A percentile compares a stretch with the other conserved stretches of the same genome.
phyloP scores from a whole-genome alignment of 2,888 invertebrate species.

The Lamellibrachia satsuma region DNA sequence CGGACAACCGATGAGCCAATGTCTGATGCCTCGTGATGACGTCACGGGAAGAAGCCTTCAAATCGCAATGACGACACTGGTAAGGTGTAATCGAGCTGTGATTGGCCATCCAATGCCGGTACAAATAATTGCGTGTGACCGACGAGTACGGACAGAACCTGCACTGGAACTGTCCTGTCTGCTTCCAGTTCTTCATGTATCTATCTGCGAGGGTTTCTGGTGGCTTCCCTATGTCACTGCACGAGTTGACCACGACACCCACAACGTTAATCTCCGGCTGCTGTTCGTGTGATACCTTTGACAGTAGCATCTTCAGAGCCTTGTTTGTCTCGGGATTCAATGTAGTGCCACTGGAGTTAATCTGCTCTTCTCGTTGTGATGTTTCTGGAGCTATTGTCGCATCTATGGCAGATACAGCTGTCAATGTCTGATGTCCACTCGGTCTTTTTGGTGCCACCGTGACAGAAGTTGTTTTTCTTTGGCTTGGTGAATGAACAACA shows the following conservation, averaged over 20 bases:
- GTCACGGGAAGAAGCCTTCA: not conserved
- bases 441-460: not conserved
- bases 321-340: not conserved
- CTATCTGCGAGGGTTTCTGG: not conserved
- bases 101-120: not conserved
- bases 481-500: not conserved
- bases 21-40: constrained; percentile 5
- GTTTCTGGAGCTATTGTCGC: not conserved
- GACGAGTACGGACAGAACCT: constrained; percentile 6
- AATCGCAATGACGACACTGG: not conserved
- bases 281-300: not conserved
- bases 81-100: not conserved
- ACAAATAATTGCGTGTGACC: not conserved
- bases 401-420: not conserved
- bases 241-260: not conserved
- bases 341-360: not conserved
- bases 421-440: not conserved
- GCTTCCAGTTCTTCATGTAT: not conserved
- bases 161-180: not conserved
- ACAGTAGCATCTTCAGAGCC: not conserved
- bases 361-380: not conserved
- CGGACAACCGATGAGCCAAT: not conserved
- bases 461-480: not conserved
- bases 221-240: not conserved
- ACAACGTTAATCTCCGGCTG: not conserved